Evolutionary conservation across 2,797 vertebrate genomes (phyloP).

Genomic region (Gobio occitaniae): DNA sequence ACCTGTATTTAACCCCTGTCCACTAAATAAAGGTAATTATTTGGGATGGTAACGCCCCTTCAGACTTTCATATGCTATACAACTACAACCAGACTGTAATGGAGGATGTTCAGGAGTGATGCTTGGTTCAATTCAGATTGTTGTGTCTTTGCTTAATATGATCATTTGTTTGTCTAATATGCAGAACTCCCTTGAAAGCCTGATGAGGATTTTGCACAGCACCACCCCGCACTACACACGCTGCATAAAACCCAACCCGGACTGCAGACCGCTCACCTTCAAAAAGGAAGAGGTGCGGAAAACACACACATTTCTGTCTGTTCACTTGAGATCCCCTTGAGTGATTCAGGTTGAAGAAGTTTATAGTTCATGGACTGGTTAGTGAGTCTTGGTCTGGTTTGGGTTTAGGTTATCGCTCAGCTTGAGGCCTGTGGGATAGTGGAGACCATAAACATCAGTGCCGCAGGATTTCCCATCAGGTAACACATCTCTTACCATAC

Average conservation of each 20-base stretch:
- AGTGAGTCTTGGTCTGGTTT: slow-evolving; percentile 8
- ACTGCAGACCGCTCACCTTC: slow-evolving; percentile 87
- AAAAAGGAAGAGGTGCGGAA: slow-evolving; percentile 85
- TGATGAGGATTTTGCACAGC: slow-evolving; percentile 87
- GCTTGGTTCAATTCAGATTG: neutral
- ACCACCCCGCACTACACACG: slow-evolving; percentile 95
- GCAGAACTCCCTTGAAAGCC: slow-evolving; percentile 91
- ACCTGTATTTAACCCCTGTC: neutral
- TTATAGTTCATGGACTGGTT: neutral
- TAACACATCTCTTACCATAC: slow-evolving; percentile 58
- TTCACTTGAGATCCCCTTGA: neutral
- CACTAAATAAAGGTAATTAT: neutral
- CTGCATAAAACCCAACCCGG: slow-evolving; percentile 96
- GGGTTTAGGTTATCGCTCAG: slow-evolving; percentile 88
- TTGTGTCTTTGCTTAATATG: neutral
- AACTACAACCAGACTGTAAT: too few species aligned
- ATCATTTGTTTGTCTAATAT: slow-evolving; percentile 18
- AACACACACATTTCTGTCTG: neutral
- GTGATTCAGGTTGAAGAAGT: neutral
- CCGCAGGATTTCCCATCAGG: slow-evolving; percentile 95
- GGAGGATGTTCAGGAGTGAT: too few species aligned
- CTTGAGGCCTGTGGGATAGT: slow-evolving; percentile 96
- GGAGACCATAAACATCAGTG: slow-evolving; percentile 94
- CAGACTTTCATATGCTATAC: neutral
- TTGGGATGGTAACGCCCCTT: neutral